phyloP scores from a whole-genome alignment of 2,888 invertebrate genomes.

The Corbicula japonica region DNA sequence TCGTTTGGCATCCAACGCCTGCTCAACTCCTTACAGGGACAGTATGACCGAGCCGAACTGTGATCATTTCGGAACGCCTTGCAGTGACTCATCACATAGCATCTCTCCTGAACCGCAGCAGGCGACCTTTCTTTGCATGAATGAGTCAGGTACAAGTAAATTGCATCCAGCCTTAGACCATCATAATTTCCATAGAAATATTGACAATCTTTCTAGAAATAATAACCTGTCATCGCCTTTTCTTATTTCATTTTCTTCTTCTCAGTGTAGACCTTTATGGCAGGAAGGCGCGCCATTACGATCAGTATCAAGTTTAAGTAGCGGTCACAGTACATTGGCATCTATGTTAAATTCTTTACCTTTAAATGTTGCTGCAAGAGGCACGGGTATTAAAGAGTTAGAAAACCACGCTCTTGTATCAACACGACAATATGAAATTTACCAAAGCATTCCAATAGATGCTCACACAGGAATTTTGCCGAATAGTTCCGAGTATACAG shows the following conservation, averaged over 20 bases:
- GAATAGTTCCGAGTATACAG: background rate
- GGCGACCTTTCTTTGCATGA: background rate
- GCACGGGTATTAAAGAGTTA: background rate
- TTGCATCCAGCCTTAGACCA: background rate
- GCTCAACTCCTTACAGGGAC: constrained; percentile 13
- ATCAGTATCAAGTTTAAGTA: background rate
- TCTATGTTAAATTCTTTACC: constrained; percentile 25
- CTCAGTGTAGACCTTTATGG: background rate
- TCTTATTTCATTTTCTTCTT: background rate
- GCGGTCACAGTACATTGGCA: constrained; percentile 21
- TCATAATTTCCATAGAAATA: background rate
- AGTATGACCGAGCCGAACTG: background rate
- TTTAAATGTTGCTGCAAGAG: background rate
- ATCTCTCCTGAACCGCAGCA: background rate
- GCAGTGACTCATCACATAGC: background rate
- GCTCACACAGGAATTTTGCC: background rate
- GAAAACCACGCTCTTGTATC: background rate
- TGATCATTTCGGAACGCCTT: background rate
- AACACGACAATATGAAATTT: background rate
- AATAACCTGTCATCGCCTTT: background rate
- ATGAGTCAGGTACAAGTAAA: background rate
- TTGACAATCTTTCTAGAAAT: background rate
- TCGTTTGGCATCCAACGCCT: background rate
- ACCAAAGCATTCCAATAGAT: background rate
- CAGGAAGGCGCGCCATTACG: background rate